Evolutionary conservation across 2,888 invertebrate species (phyloP).

Genomic region (Diogma glabrata): DNA sequence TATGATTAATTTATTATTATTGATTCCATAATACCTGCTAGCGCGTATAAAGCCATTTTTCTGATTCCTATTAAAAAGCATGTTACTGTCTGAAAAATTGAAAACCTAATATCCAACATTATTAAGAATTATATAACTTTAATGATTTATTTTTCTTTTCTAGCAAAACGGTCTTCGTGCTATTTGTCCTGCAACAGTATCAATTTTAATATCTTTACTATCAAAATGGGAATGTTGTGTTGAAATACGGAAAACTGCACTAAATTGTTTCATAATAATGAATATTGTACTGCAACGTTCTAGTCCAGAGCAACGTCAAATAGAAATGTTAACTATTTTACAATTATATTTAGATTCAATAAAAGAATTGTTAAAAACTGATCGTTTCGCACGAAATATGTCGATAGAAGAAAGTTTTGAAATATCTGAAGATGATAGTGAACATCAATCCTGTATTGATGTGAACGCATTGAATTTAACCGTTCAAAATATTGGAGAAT

Average conservation of each 20-base stretch:
- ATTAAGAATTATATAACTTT: not conserved
- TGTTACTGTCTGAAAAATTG: no score
- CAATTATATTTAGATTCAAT: conserved; percentile 36
- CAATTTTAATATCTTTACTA: conserved; percentile 42
- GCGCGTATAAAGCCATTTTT: no score
- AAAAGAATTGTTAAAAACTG: conserved; percentile 29
- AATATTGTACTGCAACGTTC: conserved; percentile 43
- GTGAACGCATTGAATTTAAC: conserved; percentile 30
- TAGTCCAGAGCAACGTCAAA: conserved; percentile 47
- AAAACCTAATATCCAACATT: no score
- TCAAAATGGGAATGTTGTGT: conserved; percentile 34
- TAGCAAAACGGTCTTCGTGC: conserved; percentile 48
- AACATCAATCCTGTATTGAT: conserved; percentile 26
- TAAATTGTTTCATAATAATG: conserved; percentile 44
- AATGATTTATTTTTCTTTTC: not conserved
- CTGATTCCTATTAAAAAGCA: no score
- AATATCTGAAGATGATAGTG: conserved; percentile 24
- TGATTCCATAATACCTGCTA: no score
- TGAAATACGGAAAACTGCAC: conserved; percentile 36
- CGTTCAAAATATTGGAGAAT: conserved; percentile 31
- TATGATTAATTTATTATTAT: no score
- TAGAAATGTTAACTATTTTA: conserved; percentile 39
- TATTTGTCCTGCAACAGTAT: conserved; percentile 48
- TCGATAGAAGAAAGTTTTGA: conserved; percentile 24
- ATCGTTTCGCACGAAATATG: conserved; percentile 25